Percentiles rank a stretch among this genome's conserved stretches.
phyloP scores from a whole-genome alignment of 2,888 invertebrate genomes.

The Dusona sp. region DNA sequence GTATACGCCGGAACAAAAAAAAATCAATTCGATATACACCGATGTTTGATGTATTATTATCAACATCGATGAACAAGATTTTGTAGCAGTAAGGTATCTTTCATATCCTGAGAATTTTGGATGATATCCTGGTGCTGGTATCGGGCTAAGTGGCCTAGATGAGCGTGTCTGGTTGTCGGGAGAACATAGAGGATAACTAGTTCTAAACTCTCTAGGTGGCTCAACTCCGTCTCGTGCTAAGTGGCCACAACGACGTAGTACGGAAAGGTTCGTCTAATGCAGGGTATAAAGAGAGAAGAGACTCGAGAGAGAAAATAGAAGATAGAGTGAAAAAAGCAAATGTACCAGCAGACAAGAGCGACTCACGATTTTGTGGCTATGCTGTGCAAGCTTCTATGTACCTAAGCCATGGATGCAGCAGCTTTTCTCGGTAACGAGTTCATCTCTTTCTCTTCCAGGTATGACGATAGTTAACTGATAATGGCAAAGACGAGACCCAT shows the following conservation, averaged over 20 bases:
- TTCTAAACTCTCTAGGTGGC: constrained; percentile 50
- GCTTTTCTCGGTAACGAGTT: constrained; percentile 60
- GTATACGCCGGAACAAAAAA: too few relatives aligned
- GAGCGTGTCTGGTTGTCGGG: constrained; percentile 33
- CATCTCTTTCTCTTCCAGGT: constrained; percentile 34
- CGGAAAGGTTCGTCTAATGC: constrained; percentile 47
- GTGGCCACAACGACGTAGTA: constrained; percentile 56
- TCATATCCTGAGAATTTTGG: not conserved
- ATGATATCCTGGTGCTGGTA: constrained; percentile 18
- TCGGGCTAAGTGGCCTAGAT: constrained; percentile 13
- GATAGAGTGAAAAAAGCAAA: not conserved
- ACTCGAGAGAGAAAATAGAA: not conserved
- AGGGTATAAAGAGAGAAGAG: constrained; percentile 5
- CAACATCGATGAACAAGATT: not conserved
- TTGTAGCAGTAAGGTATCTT: not conserved
- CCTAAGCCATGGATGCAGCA: constrained; percentile 17
- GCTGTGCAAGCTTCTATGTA: not conserved
- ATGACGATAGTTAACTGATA: constrained; percentile 62
- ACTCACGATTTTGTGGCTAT: constrained; percentile 43
- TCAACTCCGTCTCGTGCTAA: constrained; percentile 55
- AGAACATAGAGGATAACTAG: constrained; percentile 46
- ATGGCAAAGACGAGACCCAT: constrained; percentile 50
- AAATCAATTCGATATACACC: not conserved
- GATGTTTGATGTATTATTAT: not conserved
- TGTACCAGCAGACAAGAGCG: constrained; percentile 31